These are phyloP conservation scores for Hephaestus fuliginosus DNA, from an alignment of 2,797 vertebrate species.

Conservation along the genomic window DNA sequence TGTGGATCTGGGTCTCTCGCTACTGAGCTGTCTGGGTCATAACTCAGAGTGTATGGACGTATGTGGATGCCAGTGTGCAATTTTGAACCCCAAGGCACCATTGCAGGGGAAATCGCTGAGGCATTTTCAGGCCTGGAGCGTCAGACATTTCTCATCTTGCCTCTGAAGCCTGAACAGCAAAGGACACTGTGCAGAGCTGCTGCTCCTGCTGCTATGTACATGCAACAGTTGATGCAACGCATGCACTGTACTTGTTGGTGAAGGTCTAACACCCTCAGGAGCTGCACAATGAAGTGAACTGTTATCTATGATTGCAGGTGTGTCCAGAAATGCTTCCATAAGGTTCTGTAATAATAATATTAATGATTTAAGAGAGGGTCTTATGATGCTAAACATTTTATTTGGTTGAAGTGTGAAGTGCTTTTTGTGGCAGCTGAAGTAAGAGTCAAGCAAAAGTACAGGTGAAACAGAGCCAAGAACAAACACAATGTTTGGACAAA, in stretches of 20 bases:
- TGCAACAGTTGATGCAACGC: slow-evolving; percentile 47
- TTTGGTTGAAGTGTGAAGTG: background rate
- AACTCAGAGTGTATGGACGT: slow-evolving; percentile 54
- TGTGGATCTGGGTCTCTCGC: slow-evolving; percentile 73
- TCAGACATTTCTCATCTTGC: slow-evolving; percentile 38
- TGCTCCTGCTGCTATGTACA: slow-evolving; percentile 15
- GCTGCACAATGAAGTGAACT: slow-evolving; percentile 27
- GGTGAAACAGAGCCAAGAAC: background rate
- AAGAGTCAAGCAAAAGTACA: background rate
- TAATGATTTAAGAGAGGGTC: background rate
- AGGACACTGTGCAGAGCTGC: slow-evolving; percentile 55
- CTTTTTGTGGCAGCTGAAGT: slow-evolving; percentile 14
- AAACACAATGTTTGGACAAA: background rate
- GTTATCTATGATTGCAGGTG: slow-evolving; percentile 1
- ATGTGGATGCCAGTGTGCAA: slow-evolving; percentile 56
- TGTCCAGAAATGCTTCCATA: slow-evolving; percentile 26
- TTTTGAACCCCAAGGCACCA: slow-evolving; percentile 49
- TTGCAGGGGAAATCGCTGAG: slow-evolving; percentile 52
- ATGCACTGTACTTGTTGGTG: slow-evolving; percentile 28
- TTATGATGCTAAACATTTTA: background rate
- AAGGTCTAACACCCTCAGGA: slow-evolving; percentile 50
- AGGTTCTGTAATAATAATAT: slow-evolving; percentile 1
- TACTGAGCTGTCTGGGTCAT: slow-evolving; percentile 65
- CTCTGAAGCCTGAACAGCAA: slow-evolving; percentile 55
- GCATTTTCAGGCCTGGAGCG: slow-evolving; percentile 64